A percentile compares a stretch with the other conserved stretches of the same genome.
These are phyloP conservation scores for Rhagonycha fulva DNA, from an alignment of 2,888 invertebrate species.

Conservation along the genomic window DNA sequence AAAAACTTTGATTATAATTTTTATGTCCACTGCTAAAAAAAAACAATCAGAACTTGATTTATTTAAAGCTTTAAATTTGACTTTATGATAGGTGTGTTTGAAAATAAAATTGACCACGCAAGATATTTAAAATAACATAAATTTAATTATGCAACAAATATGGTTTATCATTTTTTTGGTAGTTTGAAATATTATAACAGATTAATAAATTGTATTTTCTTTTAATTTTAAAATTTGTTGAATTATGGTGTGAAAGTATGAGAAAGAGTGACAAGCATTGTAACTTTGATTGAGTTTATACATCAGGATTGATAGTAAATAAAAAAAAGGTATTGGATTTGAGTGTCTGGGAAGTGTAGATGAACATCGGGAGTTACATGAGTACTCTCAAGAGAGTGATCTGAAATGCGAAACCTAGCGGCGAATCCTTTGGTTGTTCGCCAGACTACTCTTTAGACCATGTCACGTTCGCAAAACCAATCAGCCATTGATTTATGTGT, in stretches of 20 bases:
- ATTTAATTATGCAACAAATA: neutral
- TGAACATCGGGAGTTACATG: constrained; percentile 29
- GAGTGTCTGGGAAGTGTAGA: constrained; percentile 31
- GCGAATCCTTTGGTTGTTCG: constrained; percentile 37
- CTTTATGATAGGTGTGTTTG: neutral
- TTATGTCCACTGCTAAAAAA: neutral
- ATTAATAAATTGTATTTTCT: neutral
- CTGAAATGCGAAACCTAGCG: constrained; percentile 32
- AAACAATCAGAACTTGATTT: neutral
- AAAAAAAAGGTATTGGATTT: constrained; percentile 23
- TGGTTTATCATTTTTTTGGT: neutral
- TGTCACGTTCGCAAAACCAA: constrained; percentile 42
- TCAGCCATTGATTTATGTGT: constrained; percentile 42
- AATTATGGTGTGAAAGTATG: neutral
- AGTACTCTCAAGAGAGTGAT: constrained; percentile 37
- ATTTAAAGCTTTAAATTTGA: neutral
- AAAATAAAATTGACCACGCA: neutral
- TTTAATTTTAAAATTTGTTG: neutral
- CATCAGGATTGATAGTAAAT: constrained; percentile 20
- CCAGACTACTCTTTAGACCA: constrained; percentile 39
- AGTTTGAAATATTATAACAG: neutral
- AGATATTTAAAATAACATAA: neutral
- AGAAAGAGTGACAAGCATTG: neutral
- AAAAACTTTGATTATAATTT: neutral
- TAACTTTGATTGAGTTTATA: constrained; percentile 7